These are phyloP conservation scores for Monopis laevigella DNA, from an alignment of 2,888 invertebrate genomes.

Conservation along the genomic window DNA sequence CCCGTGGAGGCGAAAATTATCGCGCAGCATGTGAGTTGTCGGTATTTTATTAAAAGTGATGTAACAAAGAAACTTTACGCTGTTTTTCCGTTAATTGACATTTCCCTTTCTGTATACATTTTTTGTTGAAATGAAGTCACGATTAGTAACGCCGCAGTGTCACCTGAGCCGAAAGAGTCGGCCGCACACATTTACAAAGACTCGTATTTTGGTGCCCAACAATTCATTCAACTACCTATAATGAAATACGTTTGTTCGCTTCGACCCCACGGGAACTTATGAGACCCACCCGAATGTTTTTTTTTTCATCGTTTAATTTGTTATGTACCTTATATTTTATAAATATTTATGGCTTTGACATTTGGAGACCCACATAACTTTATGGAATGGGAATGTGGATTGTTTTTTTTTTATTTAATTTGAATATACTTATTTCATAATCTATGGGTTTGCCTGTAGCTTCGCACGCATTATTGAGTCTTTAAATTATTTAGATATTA, in stretches of 20 bases:
- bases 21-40: slow-evolving; percentile 45
- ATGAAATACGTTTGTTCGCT: slow-evolving; percentile 44
- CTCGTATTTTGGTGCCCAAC: slow-evolving; percentile 49
- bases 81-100: slow-evolving; percentile 34
- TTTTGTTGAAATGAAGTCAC: slow-evolving; percentile 31
- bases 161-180: slow-evolving; percentile 54
- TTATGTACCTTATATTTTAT: slow-evolving; percentile 35
- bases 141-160: slow-evolving; percentile 59
- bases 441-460: too few relatives aligned
- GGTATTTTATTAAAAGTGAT: slow-evolving; percentile 24
- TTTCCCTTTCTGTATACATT: slow-evolving; percentile 41
- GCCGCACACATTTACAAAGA: slow-evolving; percentile 50
- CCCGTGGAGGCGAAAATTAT: slow-evolving; percentile 46
- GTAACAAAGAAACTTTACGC: slow-evolving; percentile 32
- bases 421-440: too few relatives aligned
- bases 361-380: slow-evolving; percentile 1
- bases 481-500: too few relatives aligned
- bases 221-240: slow-evolving; percentile 44
- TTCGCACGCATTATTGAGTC: too few relatives aligned
- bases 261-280: slow-evolving; percentile 47
- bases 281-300: slow-evolving; percentile 31
- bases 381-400: too few relatives aligned
- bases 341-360: slow-evolving; percentile 39
- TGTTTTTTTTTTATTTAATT: too few relatives aligned
- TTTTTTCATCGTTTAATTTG: slow-evolving; percentile 29